These are phyloP conservation scores for Gisinianus flammeolus DNA, from an alignment of 2,888 invertebrate species.

Conservation along the genomic window DNA sequence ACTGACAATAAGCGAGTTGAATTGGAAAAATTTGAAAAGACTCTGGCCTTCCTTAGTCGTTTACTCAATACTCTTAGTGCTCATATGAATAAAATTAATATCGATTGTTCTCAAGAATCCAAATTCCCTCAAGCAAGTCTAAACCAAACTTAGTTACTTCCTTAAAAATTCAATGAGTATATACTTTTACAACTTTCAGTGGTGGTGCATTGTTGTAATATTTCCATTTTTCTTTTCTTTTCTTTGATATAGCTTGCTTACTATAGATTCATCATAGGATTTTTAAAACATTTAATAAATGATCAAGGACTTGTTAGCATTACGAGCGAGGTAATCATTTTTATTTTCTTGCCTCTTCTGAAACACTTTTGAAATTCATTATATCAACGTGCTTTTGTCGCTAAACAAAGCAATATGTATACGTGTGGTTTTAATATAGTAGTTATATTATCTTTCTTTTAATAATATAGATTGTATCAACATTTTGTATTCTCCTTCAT, in stretches of 20 bases:
- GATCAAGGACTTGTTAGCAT: conserved; percentile 10
- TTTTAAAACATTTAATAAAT: conserved; percentile 4
- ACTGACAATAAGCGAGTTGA: neutral
- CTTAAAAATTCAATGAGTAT: no score
- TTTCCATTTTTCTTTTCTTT: no score
- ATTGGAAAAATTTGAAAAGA: conserved; percentile 23
- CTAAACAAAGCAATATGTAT: no score
- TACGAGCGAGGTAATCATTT: conserved; percentile 18
- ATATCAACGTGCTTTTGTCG: no score
- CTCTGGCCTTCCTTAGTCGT: conserved; percentile 9
- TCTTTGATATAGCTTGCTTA: conserved; percentile 4
- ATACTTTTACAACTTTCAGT: no score
- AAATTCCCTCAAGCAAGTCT: conserved; percentile 10
- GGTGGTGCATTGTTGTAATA: no score
- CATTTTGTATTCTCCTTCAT: conserved; percentile 27
- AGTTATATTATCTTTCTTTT: no score
- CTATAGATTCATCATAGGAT: conserved; percentile 26
- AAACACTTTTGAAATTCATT: neutral
- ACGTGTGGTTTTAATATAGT: no score
- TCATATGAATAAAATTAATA: conserved; percentile 32
- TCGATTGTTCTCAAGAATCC: neutral
- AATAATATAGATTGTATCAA: conserved; percentile 25
- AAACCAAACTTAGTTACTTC: no score
- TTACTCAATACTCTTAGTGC: conserved; percentile 22
- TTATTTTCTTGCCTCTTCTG: neutral